phyloP scores from a whole-genome alignment of 2,888 invertebrate genomes.

The Chrysolina americana region DNA sequence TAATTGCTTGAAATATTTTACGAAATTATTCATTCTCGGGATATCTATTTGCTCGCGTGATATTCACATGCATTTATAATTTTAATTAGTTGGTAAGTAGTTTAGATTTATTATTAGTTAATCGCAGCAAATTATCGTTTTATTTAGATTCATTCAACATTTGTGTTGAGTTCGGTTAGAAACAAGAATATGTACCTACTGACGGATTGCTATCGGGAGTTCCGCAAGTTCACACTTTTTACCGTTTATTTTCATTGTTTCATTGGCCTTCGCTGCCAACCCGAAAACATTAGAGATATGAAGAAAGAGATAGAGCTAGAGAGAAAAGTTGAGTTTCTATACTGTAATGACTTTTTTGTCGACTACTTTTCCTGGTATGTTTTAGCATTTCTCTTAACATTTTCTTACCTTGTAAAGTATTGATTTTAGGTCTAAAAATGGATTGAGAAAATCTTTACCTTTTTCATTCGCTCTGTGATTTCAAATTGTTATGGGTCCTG shows the following conservation, averaged over 20 bases:
- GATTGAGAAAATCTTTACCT: too few species aligned
- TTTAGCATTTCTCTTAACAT: too few species aligned
- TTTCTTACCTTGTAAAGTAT: too few species aligned
- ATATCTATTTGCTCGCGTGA: conserved; percentile 5
- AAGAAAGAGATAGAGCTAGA: too few species aligned
- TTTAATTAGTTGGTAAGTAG: conserved; percentile 18
- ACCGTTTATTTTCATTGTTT: background rate
- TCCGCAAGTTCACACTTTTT: background rate
- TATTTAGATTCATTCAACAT: conserved; percentile 11
- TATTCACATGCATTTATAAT: conserved; percentile 18
- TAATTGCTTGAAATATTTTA: conserved; percentile 14
- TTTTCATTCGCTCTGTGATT: too few species aligned
- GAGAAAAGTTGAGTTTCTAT: too few species aligned
- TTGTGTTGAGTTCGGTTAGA: conserved; percentile 3
- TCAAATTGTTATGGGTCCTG: too few species aligned
- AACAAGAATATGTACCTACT: background rate
- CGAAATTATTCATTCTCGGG: conserved; percentile 6
- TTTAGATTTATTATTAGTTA: conserved; percentile 15
- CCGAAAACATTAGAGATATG: too few species aligned
- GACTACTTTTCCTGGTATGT: too few species aligned
- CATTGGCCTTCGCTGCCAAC: background rate
- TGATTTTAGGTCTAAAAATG: too few species aligned
- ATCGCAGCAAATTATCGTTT: conserved; percentile 14
- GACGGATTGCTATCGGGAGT: background rate
- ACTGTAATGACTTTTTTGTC: too few species aligned